phyloP scores from a whole-genome alignment of 2,797 vertebrate genomes.

The Gobio occitaniae region DNA sequence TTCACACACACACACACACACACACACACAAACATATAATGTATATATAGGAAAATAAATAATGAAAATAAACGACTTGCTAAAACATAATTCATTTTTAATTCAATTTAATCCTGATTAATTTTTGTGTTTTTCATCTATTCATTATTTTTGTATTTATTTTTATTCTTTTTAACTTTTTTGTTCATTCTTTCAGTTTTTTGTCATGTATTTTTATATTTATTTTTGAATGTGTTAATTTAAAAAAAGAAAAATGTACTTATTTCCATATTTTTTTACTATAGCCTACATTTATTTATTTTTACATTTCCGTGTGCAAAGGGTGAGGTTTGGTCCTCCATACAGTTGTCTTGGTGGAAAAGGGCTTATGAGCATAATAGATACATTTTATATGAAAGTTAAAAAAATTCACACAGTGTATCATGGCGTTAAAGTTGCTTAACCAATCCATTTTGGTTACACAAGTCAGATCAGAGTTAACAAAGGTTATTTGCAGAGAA shows the following conservation, averaged over 20 bases:
- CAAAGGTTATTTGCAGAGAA: background rate
- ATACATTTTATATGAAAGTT: background rate
- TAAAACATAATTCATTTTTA: too few relatives aligned
- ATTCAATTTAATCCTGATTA: too few relatives aligned
- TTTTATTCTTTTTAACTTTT: background rate
- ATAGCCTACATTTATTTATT: background rate
- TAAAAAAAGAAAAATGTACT: background rate
- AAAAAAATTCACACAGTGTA: background rate
- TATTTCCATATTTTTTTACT: background rate
- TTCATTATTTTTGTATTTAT: background rate
- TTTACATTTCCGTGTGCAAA: background rate
- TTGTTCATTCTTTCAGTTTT: background rate
- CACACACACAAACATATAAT: too few relatives aligned
- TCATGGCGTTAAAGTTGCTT: background rate
- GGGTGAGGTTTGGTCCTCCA: background rate
- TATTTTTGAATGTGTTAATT: background rate
- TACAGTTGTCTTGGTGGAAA: background rate
- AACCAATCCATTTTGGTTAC: background rate
- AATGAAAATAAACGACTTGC: too few relatives aligned
- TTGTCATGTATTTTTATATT: background rate
- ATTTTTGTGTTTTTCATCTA: background rate
- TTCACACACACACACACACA: background rate
- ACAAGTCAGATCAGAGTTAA: background rate
- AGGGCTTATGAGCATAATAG: background rate
- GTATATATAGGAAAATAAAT: too few relatives aligned